phyloP scores from a whole-genome alignment of 2,113 vertebrate genomes.

The Catharus fuscescens region DNA sequence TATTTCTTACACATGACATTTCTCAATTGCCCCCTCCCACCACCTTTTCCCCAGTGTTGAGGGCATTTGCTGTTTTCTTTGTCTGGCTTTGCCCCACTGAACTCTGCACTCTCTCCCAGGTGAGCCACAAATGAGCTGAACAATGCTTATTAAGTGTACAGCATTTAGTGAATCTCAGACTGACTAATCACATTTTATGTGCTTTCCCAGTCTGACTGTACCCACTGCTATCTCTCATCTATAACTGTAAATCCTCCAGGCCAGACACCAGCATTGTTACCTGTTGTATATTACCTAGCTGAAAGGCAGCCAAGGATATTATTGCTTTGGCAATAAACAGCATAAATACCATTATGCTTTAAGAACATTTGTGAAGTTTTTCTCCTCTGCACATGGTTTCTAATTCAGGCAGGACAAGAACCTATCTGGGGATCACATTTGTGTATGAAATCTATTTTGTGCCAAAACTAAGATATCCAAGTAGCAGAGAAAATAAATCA shows the following conservation, averaged over 20 bases:
- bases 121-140: neutral
- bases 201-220: neutral
- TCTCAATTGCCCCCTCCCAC: neutral
- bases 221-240: neutral
- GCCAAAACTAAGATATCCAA: conserved; percentile 56
- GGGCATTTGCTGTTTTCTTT: fast-evolving
- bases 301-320: neutral
- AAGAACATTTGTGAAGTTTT: neutral
- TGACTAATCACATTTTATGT: conserved; percentile 16
- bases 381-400: neutral
- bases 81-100: neutral
- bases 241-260: neutral
- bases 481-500: conserved; percentile 59
- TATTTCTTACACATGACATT: neutral
- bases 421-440: neutral
- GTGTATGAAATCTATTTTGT: neutral
- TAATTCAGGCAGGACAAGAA: neutral
- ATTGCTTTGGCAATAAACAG: neutral
- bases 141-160: neutral
- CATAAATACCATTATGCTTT: neutral
- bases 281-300: neutral
- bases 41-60: neutral
- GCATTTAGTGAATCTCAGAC: neutral
- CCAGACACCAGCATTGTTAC: neutral
- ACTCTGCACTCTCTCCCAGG: neutral